Evolutionary conservation across 2,113 vertebrate species (phyloP), one percentile per base, ranked within the genome.

Genomic region (Fukomys damarensis): DNA sequence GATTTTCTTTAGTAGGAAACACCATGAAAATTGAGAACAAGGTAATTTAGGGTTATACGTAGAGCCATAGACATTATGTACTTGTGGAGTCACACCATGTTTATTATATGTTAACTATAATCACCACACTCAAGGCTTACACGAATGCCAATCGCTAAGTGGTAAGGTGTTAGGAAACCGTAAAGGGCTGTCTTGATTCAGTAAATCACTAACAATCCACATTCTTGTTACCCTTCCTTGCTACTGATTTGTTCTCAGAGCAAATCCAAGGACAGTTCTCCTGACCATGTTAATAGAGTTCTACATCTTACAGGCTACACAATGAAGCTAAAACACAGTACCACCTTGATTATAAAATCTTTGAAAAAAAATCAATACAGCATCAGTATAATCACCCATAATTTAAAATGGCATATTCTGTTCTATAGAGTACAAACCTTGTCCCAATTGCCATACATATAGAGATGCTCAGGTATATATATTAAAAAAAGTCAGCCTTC

Each of bases 301-400:
- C 72, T 76, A 12, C 11, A 59, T 70, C 30, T 59, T 52, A 72
- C 30, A 26, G 38, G 81, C 14, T 38, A 54, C 20, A 22, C 35
- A 85, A 38, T 94, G 87, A 94, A 77, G n/a, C 43, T 85, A 32
- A 11, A 58, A 66, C 16, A 63, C 41, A 92, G 46, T 63, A 66
- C 12, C 24, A 38, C 4, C 26, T 12, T 61, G 70, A 89, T 85
- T 49, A 72, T 68, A 82, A 94, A 94, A 88, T 43, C 46, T 90
- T 92, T 91, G 49, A 58, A 87, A 82, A 97, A 89, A 52, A 86
- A 54, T 88, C 90, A 90, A 66, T 80, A 65, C 11, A 19, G 10
- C n/a, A 82, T 81, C 49, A 92, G 46, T 43, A 54, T 63, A 58
- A 43, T 74, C 43, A 87, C 43, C 13, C 43, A 79, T 83, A 83